Base-by-base conservation (phyloP, 2,888 invertebrate species). In the Entomobrya proxima region DNA sequence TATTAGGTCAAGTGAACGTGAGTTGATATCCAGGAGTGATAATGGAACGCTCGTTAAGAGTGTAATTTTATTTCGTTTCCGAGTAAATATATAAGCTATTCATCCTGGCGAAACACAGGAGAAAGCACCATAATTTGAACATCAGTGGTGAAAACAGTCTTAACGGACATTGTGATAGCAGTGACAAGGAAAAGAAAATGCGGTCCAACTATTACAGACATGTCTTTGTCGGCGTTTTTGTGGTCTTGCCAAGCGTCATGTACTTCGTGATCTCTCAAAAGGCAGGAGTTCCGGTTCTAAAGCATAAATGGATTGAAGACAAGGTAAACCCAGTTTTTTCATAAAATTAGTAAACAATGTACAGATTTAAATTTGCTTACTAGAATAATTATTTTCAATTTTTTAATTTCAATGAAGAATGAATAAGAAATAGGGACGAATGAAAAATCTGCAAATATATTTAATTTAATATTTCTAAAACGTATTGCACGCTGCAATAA, bases 81-180 rank as follows among this genome's bases (percentile, higher is more conserved):
- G 13, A 50, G 13, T n/a, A 15, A 44, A 50, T 9, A 11, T 1
- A 11, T 7, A 50, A 50, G 15, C n/a, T 50, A 50, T 61, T 79
- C 85, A 85, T n/a, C 79, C 85, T 85, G 85, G 85, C 85, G 85
- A 85, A 85, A 27, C 85, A 85, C 21, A 52, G 85, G 52, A 44
- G 64, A 30, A 78, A 58, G 47, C 64, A 74, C 24, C 79, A 79
- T 40, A 85, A 40, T 52, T 55, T 85, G 67, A 79, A 79, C 13
- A 69, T 85, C 6, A 74, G 69, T 55, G 35, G 75, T 47, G 64
- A n/a, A 50, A 67, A 69, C 35, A 40, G 69, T 64, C 21, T 40
- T 40, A 74, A 55, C 55, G 75, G 52, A 35, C 37, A 47, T 24
- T 40, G 64, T 79, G 79, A 32, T 18, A 64, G 77, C 64, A 64